phyloP scores from a whole-genome alignment of 2,888 invertebrate species.

The Acronicta leporina region DNA sequence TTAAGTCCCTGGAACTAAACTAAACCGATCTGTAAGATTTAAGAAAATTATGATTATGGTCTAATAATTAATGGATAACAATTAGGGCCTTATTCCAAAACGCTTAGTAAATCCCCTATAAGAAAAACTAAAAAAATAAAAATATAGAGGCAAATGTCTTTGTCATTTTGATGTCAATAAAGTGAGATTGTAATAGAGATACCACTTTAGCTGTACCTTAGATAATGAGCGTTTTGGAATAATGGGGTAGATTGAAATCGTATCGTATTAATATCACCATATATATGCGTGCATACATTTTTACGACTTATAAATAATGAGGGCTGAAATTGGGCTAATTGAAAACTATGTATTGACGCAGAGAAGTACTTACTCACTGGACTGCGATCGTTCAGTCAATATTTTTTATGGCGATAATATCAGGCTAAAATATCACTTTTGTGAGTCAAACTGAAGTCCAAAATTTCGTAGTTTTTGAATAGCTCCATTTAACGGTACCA shows the following conservation, averaged over 20 bases:
- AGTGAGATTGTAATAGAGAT: no score
- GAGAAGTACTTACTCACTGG: no score
- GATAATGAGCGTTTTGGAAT: no score
- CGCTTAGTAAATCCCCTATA: no score
- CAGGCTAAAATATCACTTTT: no score
- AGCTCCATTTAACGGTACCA: constrained; percentile 4
- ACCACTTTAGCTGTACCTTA: no score
- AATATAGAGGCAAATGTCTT: no score
- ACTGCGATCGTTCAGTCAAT: no score
- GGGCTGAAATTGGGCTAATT: constrained; percentile 19
- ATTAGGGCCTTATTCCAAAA: constrained; percentile 10
- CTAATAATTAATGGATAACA: constrained; percentile 33
- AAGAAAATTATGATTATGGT: constrained; percentile 44
- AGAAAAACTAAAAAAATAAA: no score
- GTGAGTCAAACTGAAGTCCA: not conserved
- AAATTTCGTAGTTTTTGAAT: constrained; percentile 9
- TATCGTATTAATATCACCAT: constrained; percentile 46
- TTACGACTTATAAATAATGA: constrained; percentile 51
- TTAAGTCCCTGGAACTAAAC: constrained; percentile 48
- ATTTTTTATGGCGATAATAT: no score
- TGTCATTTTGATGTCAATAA: no score
- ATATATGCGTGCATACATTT: constrained; percentile 25
- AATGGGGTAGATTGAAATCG: constrained; percentile 21
- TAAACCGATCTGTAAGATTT: constrained; percentile 37
- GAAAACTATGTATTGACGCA: constrained; percentile 1